Base-by-base conservation (phyloP, 2,888 invertebrate genomes). In the Leptinotarsa tumamoca region DNA sequence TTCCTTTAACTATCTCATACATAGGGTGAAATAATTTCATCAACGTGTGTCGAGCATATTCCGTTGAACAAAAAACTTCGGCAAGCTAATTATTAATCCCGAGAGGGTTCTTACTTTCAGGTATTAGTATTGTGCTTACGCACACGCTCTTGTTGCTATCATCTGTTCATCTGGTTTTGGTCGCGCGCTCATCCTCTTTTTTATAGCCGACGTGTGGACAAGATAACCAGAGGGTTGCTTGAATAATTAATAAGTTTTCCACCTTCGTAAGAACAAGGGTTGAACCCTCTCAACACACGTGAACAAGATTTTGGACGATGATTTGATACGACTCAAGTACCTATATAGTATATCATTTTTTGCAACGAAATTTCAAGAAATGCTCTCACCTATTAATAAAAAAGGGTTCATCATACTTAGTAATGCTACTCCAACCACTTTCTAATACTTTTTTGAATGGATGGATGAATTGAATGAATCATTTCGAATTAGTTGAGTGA, bases 101-200 rank as follows among this genome's bases (percentile, higher is more conserved):
- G 80, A 76, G 81, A 80, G 83, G 84, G 84, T 82, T 81, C 82
- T 80, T 79, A 80, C 80, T 81, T 82, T 77, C 82, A 82, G 83
- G 83, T 83, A 82, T 82, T 81, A 80, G 79, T 78, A 82, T 83
- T 84, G 83, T 83, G 81, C 80, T 75, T 76, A 80, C 52, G 83
- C 84, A 83, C 85, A 85, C 84, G 85, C 82, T 82, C 79, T 78
- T 75, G 77, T 75, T 72, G 68, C 67, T 83, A 84, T 86, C 84
- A 85, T 86, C 85, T 85, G 85, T 83, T 84, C 86, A 85, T 85
- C 85, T 81, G 82, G 81, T 82, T 82, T 81, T 79, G 79, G 76
- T 75, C 80, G 81, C 79, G 76, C 78, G 77, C 73, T 79, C 79
- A 79, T 80, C 81, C 80, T 83, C 82, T 83, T 83, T 83, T 82